Evolutionary conservation across 2,797 vertebrate genomes (phyloP).

Genomic region (Parotocinclus haroldoi): DNA sequence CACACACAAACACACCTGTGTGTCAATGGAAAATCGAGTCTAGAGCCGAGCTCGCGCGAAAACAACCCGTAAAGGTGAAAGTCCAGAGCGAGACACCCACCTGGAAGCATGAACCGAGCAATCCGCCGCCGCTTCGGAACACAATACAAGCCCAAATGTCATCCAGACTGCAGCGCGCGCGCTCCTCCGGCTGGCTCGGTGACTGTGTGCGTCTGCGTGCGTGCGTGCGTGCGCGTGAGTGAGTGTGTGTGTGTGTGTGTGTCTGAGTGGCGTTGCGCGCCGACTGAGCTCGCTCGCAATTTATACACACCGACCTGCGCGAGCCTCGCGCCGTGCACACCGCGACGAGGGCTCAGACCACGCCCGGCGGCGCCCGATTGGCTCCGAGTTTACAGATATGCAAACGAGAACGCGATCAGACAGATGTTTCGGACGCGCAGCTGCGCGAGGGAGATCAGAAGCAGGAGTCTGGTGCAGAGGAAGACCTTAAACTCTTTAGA

Average conservation of each 20-base stretch:
- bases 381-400: conserved; percentile 11
- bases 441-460: too few species aligned
- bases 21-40: neutral
- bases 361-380: conserved; percentile 15
- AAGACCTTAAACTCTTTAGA: too few species aligned
- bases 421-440: too few species aligned
- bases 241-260: neutral
- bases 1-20: conserved; percentile 6
- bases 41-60: neutral
- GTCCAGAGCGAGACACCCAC: conserved; percentile 16
- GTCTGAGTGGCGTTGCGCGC: conserved; percentile 10
- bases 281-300: conserved; percentile 2
- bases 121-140: conserved; percentile 6
- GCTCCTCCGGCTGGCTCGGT: neutral
- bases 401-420: neutral
- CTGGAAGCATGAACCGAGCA: conserved; percentile 8
- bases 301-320: conserved; percentile 23
- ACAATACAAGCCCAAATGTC: conserved; percentile 5
- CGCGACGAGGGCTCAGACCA: conserved; percentile 1
- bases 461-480: too few species aligned
- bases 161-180: conserved; percentile 18
- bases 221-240: too few species aligned
- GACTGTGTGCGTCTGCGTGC: too few species aligned
- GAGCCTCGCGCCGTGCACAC: conserved; percentile 7
- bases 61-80: neutral